Conservation (phyloP, 2,797 vertebrate genomes). For the Columba guinea region DNA sequence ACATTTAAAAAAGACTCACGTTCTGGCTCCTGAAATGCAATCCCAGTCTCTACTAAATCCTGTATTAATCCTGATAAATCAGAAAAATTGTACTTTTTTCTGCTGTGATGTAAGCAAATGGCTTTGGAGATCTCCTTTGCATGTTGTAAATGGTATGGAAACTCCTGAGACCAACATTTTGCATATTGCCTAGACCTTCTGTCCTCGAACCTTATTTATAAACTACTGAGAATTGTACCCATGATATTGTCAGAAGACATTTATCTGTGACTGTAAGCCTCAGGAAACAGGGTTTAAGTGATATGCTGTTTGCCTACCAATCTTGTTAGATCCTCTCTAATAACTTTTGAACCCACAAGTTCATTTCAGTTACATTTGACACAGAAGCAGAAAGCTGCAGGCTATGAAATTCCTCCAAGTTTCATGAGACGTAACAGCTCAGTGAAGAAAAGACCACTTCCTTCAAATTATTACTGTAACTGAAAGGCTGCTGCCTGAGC, state of each 20-base stretch:
- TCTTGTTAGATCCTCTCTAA: neutral
- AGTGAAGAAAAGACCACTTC: slow-evolving; percentile 7
- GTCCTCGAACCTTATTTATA: neutral
- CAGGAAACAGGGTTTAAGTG: neutral
- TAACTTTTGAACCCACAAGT: neutral
- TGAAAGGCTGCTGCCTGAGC: neutral
- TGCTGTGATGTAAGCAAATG: neutral
- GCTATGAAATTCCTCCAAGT: neutral
- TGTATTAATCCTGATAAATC: neutral
- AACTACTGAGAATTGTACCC: neutral
- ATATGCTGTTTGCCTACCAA: neutral
- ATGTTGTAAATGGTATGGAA: neutral
- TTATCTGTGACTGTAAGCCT: neutral
- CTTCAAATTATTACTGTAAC: neutral
- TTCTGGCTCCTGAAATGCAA: neutral
- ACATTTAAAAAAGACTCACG: neutral
- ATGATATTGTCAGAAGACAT: neutral
- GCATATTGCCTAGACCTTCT: neutral
- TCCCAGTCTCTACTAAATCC: neutral
- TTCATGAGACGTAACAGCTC: neutral
- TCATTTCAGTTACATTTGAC: neutral
- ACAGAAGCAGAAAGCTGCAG: slow-evolving; percentile 10
- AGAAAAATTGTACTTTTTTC: neutral
- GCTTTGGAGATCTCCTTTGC: neutral
- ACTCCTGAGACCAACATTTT: neutral